Percentiles rank a stretch among this genome's conserved stretches.
Evolutionary conservation across 2,888 invertebrate genomes (phyloP).

Genomic region (Chymomyza fuscimana): DNA sequence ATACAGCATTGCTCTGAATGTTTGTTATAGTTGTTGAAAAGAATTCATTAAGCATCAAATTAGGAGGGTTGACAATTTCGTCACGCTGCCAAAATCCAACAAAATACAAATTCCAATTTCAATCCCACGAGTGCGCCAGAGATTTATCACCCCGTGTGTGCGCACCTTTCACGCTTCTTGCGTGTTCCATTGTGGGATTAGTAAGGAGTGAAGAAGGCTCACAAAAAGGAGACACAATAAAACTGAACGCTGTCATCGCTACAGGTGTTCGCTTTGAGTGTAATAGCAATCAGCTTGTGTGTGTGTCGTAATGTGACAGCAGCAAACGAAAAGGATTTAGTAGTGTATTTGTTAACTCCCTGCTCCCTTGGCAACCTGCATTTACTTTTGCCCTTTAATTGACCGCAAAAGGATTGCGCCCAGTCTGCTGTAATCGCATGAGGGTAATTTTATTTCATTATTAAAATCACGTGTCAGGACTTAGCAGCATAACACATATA

Average conservation of each 20-base stretch:
- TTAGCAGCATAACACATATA: constrained; percentile 38
- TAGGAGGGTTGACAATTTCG: constrained; percentile 72
- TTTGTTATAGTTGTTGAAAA: constrained; percentile 48
- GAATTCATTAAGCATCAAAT: constrained; percentile 66
- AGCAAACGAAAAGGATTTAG: background rate
- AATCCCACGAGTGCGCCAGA: constrained; percentile 27
- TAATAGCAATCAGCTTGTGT: constrained; percentile 18
- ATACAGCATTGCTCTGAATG: constrained; percentile 7
- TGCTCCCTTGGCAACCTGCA: constrained; percentile 25
- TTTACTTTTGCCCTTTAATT: constrained; percentile 47
- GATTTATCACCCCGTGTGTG: background rate
- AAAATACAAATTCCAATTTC: constrained; percentile 21
- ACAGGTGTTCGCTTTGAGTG: constrained; percentile 17
- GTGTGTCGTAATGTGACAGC: constrained; percentile 3
- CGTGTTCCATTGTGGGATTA: constrained; percentile 17
- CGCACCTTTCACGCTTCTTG: constrained; percentile 35
- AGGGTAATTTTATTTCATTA: constrained; percentile 53
- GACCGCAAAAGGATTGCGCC: constrained; percentile 52
- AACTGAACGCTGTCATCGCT: background rate
- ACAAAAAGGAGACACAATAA: constrained; percentile 9
- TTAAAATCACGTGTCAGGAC: constrained; percentile 66
- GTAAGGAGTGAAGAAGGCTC: background rate
- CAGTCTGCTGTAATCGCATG: constrained; percentile 43
- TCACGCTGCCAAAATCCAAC: constrained; percentile 53
- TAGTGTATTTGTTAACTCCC: background rate